A percentile compares a stretch with the other conserved stretches of the same genome.
phyloP scores from a whole-genome alignment of 2,113 vertebrate genomes.

The Cacatua alba region DNA sequence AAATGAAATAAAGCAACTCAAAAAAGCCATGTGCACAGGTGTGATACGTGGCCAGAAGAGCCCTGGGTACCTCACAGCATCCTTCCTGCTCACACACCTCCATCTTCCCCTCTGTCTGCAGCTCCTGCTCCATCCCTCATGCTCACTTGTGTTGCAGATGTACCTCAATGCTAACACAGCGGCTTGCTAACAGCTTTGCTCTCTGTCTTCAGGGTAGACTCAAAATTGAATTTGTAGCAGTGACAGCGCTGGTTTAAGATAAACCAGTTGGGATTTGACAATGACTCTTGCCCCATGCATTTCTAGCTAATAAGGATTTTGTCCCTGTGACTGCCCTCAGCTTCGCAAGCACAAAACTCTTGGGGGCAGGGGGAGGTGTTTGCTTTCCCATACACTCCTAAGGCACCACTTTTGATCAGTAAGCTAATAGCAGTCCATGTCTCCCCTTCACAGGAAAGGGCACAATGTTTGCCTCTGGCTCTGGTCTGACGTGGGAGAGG shows the following conservation, averaged over 20 bases:
- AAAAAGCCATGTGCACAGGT: background rate
- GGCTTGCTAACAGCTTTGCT: background rate
- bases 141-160: background rate
- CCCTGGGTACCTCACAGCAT: background rate
- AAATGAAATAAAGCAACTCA: background rate
- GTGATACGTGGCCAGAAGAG: background rate
- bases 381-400: background rate
- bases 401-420: rapidly evolving
- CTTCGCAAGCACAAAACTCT: background rate
- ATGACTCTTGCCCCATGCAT: background rate
- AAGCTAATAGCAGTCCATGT: background rate
- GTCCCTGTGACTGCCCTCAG: background rate
- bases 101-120: background rate
- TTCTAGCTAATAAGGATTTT: conserved; percentile 54
- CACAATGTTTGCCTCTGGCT: background rate
- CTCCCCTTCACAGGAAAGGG: background rate
- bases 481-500: background rate
- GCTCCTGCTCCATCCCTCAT: background rate
- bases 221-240: conserved; percentile 48
- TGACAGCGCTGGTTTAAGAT: conserved; percentile 49
- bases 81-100: background rate
- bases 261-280: conserved; percentile 25
- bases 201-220: conserved; percentile 27
- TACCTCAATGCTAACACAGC: background rate
- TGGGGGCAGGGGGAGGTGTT: background rate